Percentiles rank a stretch among this genome's conserved stretches.
Conservation (phyloP, 2,888 invertebrate species). For the Craniophora ligustri region DNA sequence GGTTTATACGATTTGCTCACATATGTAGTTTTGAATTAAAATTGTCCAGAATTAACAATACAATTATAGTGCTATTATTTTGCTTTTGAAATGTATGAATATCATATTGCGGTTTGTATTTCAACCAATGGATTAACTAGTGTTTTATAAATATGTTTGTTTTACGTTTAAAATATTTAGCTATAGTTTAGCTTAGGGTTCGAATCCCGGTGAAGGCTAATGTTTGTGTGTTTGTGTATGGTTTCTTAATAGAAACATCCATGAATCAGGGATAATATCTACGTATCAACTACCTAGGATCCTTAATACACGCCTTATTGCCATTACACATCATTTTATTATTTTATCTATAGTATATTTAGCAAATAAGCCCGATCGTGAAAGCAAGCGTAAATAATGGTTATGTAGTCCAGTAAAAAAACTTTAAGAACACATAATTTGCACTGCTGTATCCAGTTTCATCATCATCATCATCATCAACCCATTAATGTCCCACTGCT, state of each 20-base stretch:
- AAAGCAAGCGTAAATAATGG: constrained; percentile 11
- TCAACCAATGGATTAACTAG: constrained; percentile 19
- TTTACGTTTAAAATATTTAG: too few relatives aligned
- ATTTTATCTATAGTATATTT: too few relatives aligned
- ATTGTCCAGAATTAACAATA: constrained; percentile 30
- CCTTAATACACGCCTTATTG: too few relatives aligned
- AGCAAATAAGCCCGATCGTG: neutral
- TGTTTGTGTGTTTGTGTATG: too few relatives aligned
- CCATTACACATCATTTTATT: too few relatives aligned
- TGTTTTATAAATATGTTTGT: constrained; percentile 1
- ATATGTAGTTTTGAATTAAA: constrained; percentile 64
- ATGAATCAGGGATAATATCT: too few relatives aligned
- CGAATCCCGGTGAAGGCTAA: too few relatives aligned
- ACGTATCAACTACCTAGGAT: too few relatives aligned
- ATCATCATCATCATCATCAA: too few relatives aligned
- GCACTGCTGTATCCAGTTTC: constrained; percentile 18
- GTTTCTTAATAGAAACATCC: too few relatives aligned
- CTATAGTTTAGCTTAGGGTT: too few relatives aligned
- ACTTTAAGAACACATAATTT: constrained; percentile 20
- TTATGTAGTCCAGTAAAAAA: constrained; percentile 18
- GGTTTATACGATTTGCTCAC: constrained; percentile 34
- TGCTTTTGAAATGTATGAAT: constrained; percentile 31
- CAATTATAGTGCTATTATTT: constrained; percentile 37
- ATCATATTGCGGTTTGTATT: constrained; percentile 27
- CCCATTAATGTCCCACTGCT: too few relatives aligned